Evolutionary conservation across 2,113 vertebrate species (phyloP), one percentile per base, ranked within the genome.

Genomic region (Cebus imitator): DNA sequence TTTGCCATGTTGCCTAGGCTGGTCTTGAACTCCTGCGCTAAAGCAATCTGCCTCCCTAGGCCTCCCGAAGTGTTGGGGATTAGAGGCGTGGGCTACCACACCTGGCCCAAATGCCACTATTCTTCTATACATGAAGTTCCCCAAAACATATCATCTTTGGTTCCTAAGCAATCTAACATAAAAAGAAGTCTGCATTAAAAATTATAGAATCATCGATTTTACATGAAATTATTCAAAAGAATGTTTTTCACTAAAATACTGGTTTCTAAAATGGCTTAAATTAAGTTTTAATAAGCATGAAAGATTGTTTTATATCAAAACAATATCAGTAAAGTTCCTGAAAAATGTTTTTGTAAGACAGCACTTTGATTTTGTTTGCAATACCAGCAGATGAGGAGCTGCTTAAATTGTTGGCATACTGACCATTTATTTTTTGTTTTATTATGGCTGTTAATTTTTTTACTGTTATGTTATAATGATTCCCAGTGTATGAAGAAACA

Each of bases 401-500:
- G 81, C 37, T 94, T 50, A 84, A 96, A 25, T 87, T 94, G 45
- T 73, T 98, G 96, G 84, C 90, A 96, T 94, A 66, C 35, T 90
- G 97, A 96, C 94, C 81, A 73, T 45, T 93, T 95, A 83, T 52
- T 90, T 96, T 98, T 97, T 97, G 97, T 94, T 96, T 97, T 98
- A 96, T 97, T 91, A 88, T 14, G 45, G 58, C 97, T 81, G 20
- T 78, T 95, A 97, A 98, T 97, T 95, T 97, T 94, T 92, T 97
- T 95, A 72, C 84, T 98, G 97, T 94, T 84, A 93, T 61, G 18
- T 94, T 98, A 72, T 86, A 97, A 90, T 82, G 52, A 79, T 97
- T 91, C 84, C 95, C 25, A 86, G 64, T 45, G 43, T 90, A 93
- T 88, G 75, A 97, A 96, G 92, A 95, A 92, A 90, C 14, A 94